A percentile compares a stretch with the other conserved stretches of the same genome.
These are phyloP conservation scores for Drosophila infuscata DNA, from an alignment of 2,888 invertebrate species.

Conservation along the genomic window DNA sequence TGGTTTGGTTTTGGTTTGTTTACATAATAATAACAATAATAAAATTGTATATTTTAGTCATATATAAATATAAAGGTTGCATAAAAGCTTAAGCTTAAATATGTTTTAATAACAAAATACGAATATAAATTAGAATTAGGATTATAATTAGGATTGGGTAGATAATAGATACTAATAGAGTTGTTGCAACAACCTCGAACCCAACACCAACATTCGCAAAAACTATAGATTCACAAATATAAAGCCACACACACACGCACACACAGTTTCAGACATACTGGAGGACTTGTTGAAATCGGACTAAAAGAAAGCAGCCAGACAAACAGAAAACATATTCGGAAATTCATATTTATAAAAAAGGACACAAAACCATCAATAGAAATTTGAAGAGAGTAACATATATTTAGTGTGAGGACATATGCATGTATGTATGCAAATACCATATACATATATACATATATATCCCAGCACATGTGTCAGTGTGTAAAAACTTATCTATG, in stretches of 20 bases:
- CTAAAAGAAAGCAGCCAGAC: conserved; percentile 9
- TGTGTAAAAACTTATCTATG: conserved; percentile 16
- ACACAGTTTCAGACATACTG: neutral
- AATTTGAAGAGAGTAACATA: conserved; percentile 14
- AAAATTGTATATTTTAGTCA: conserved; percentile 84
- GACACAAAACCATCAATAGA: conserved; percentile 16
- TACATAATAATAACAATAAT: conserved; percentile 82
- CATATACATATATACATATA: conserved; percentile 14
- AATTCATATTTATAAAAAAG: conserved; percentile 11
- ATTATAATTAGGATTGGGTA: conserved; percentile 7
- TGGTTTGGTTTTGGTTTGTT: conserved; percentile 37
- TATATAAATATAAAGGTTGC: conserved; percentile 71
- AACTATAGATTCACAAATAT: neutral
- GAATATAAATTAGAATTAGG: conserved; percentile 24
- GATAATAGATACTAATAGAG: conserved; percentile 27
- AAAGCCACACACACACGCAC: neutral
- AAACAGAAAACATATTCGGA: conserved; percentile 18
- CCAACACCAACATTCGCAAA: conserved; percentile 36
- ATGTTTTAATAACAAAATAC: conserved; percentile 48
- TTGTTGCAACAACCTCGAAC: conserved; percentile 33
- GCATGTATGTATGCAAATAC: conserved; percentile 10
- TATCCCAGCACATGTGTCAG: conserved; percentile 30
- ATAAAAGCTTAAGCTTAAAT: conserved; percentile 59
- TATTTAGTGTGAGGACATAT: conserved; percentile 4
- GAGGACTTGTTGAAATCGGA: conserved; percentile 21